These are phyloP conservation scores for Scleropages formosus DNA, from an alignment of 2,797 vertebrate species.

Conservation along the genomic window DNA sequence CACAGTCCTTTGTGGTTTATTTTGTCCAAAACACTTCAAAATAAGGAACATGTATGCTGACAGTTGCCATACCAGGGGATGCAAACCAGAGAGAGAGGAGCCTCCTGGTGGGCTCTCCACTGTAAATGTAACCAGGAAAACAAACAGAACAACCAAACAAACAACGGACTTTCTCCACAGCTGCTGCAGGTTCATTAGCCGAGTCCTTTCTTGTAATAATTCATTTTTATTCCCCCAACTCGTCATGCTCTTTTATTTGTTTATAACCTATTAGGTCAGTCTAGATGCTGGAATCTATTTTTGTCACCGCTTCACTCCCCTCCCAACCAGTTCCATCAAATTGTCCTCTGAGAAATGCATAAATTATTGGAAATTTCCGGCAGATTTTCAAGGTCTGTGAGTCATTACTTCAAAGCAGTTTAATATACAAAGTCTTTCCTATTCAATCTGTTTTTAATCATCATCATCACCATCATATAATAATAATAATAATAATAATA, in stretches of 20 bases:
- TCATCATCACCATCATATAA: too few species aligned
- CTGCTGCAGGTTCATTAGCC: conserved; percentile 40
- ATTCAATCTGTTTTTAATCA: background rate
- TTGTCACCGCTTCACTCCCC: conserved; percentile 1
- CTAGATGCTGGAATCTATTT: conserved; percentile 46
- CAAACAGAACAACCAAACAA: conserved; percentile 13
- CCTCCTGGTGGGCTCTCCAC: too few species aligned
- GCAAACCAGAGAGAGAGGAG: too few species aligned
- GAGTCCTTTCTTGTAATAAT: conserved; percentile 47
- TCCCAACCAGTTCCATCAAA: background rate
- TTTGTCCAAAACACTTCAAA: too few species aligned
- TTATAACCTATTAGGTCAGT: conserved; percentile 58
- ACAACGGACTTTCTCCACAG: conserved; percentile 41
- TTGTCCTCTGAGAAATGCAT: conserved; percentile 22
- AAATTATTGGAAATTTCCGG: conserved; percentile 22
- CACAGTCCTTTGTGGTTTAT: too few species aligned
- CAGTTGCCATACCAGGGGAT: too few species aligned
- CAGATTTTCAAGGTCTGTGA: conserved; percentile 11
- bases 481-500: too few species aligned
- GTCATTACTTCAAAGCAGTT: conserved; percentile 41
- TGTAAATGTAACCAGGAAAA: too few species aligned
- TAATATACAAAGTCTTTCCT: conserved; percentile 28
- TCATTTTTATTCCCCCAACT: conserved; percentile 58
- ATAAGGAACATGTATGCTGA: too few species aligned
- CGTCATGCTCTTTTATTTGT: conserved; percentile 58